Evolutionary conservation across 1,140 invertebrate genomes (phyloP).

Genomic region (Hypsibius dujardini): DNA sequence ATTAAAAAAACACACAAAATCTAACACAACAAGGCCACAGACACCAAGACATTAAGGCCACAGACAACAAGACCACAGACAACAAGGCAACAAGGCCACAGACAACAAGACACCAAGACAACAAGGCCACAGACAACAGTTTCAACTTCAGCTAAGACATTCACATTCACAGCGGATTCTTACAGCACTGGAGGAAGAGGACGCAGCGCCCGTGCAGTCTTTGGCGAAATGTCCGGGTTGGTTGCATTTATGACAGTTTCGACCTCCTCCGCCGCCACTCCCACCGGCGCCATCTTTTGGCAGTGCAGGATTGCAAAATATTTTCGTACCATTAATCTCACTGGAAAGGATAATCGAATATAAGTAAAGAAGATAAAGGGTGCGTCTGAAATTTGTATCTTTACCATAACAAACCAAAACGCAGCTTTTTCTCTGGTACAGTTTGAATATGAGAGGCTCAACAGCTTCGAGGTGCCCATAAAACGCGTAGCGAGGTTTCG

Average conservation of each 20-base stretch:
- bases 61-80: not conserved
- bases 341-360: not conserved
- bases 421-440: no score
- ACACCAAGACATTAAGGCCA: no score
- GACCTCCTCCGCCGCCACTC: not conserved
- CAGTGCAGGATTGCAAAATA: not conserved
- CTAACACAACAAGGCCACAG: not conserved
- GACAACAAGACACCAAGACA: not conserved
- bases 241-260: not conserved
- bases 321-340: not conserved
- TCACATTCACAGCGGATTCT: not conserved
- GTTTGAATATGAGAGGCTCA: no score
- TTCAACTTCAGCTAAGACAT: not conserved
- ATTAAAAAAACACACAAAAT: not conserved
- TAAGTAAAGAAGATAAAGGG: not conserved
- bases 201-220: not conserved
- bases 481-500: no score
- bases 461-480: no score
- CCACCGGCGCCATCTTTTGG: not conserved
- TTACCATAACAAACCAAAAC: no score
- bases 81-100: not conserved
- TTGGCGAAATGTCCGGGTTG: conserved; percentile 1
- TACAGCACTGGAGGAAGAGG: not conserved
- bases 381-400: no score
- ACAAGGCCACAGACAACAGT: not conserved